Base-by-base conservation (phyloP, 2,888 invertebrate species). In the Liopterus haemorrhoidalis region DNA sequence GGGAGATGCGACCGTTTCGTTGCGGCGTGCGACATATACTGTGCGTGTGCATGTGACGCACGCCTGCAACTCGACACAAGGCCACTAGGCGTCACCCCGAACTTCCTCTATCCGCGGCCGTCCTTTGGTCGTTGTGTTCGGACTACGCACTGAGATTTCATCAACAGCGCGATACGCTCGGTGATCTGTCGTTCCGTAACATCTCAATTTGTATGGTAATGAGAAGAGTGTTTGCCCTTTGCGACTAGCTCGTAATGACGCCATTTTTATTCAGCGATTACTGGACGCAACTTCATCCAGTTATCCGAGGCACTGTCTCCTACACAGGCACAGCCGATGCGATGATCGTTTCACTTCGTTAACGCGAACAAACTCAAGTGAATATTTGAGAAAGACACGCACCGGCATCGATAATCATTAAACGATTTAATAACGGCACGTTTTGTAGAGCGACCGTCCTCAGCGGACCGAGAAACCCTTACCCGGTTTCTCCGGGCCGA, bases 121-220 rank as follows among this genome's bases (percentile, higher is more conserved):
- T n/a, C n/a, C n/a, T n/a, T n/a, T n/a, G n/a, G n/a, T n/a, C n/a
- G n/a, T n/a, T n/a, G 5, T 28, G 28, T n/a, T 11, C 12, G 28
- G 11, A 28, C 4, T 32, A 11, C 18, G 21, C 15, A 36, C 21
- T 5, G 37, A 37, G 37, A 44, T 44, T 44, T 44, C 43, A 44
- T 44, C 37, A 37, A 44, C 43, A 44, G 38, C 31, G 43, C 18
- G 22, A 20, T 33, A 11, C 20, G 31, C 21, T n/a, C 31, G 45
- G 38, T 33, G 39, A 39, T 45, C 31, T 39, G 36, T 46, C 40
- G 51, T 38, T 38, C 51, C 46, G 46, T 48, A 51, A 54, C 54
- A 54, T 54, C 54, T 54, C 54, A 55, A 55, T 55, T 54, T 55
- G 52, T 54, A 55, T 55, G 55, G 53, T 55, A 55, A 55, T 55